A percentile compares a stretch with the other conserved stretches of the same genome.
Conservation (phyloP, 2,888 invertebrate genomes). For the Alcis repandata region DNA sequence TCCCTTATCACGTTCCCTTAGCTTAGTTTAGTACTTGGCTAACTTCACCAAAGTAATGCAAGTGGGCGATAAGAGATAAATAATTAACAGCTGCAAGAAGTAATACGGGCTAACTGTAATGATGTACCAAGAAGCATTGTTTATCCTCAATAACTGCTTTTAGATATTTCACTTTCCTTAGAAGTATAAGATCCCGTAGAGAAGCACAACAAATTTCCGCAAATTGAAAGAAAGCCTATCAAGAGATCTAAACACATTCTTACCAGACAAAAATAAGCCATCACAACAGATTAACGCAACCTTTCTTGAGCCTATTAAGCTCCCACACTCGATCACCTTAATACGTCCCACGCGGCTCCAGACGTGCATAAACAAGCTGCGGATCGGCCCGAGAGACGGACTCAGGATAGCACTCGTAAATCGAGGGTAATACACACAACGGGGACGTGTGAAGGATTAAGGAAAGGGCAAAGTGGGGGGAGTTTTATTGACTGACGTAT, state of each 20-base stretch:
- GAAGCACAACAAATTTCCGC: neutral
- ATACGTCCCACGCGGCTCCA: constrained; percentile 42
- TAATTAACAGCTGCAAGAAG: too few relatives aligned
- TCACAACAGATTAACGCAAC: constrained; percentile 26
- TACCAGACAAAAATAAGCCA: constrained; percentile 7
- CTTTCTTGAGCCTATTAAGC: constrained; percentile 23
- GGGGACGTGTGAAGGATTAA: constrained; percentile 38
- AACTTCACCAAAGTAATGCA: too few relatives aligned
- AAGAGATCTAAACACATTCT: constrained; percentile 1
- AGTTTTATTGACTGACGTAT: neutral
- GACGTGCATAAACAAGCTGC: constrained; percentile 53
- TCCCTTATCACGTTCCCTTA: too few relatives aligned
- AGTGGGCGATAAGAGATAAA: too few relatives aligned
- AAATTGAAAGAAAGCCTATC: neutral
- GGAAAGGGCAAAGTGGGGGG: neutral
- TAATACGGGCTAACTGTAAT: too few relatives aligned
- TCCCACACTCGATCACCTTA: constrained; percentile 42
- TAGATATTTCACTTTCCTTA: neutral
- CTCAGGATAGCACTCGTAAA: constrained; percentile 59
- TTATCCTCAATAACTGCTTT: neutral
- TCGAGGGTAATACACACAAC: constrained; percentile 52
- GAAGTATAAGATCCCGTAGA: neutral
- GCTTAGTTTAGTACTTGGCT: too few relatives aligned
- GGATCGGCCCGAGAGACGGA: constrained; percentile 53
- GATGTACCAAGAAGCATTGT: neutral